Evolutionary conservation across 2,888 invertebrate genomes (phyloP).

Genomic region (Sinotaia quadrata): DNA sequence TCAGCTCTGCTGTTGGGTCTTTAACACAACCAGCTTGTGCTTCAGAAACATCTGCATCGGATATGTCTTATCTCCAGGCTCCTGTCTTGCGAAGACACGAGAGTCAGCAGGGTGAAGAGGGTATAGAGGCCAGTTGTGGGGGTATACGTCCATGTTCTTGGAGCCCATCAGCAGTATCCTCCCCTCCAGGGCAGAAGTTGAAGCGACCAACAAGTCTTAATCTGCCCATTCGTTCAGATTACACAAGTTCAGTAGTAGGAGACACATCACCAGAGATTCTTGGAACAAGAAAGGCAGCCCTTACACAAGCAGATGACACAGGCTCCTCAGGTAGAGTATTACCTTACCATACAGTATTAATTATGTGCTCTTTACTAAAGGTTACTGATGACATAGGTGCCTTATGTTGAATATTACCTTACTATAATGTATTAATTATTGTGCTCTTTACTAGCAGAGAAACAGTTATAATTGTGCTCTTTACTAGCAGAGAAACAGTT

Average conservation of each 20-base stretch:
- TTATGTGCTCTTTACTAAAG: too few relatives aligned
- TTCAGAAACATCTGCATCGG: background rate
- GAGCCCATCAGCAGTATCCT: slow-evolving; percentile 47
- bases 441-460: too few relatives aligned
- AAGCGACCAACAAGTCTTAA: slow-evolving; percentile 70
- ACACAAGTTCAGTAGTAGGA: slow-evolving; percentile 36
- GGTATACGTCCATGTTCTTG: slow-evolving; percentile 49
- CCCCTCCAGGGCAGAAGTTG: slow-evolving; percentile 43
- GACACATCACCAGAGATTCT: slow-evolving; percentile 41
- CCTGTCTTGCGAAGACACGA: slow-evolving; percentile 39
- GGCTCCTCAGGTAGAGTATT: slow-evolving; percentile 25
- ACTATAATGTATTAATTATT: too few relatives aligned
- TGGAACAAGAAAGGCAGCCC: slow-evolving; percentile 19
- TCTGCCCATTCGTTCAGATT: slow-evolving; percentile 61
- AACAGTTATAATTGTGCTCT: too few relatives aligned
- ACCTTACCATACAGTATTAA: background rate
- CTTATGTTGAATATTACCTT: too few relatives aligned
- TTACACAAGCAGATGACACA: slow-evolving; percentile 15
- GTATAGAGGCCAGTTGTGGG: slow-evolving; percentile 19
- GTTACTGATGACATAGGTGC: too few relatives aligned
- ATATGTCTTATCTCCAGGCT: slow-evolving; percentile 21
- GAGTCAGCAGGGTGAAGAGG: slow-evolving; percentile 7
- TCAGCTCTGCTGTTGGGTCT: background rate
- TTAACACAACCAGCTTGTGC: slow-evolving; percentile 2
- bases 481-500: too few relatives aligned